Evolutionary conservation across 2,113 vertebrate genomes (phyloP).

Genomic region (Anoura caudifer): DNA sequence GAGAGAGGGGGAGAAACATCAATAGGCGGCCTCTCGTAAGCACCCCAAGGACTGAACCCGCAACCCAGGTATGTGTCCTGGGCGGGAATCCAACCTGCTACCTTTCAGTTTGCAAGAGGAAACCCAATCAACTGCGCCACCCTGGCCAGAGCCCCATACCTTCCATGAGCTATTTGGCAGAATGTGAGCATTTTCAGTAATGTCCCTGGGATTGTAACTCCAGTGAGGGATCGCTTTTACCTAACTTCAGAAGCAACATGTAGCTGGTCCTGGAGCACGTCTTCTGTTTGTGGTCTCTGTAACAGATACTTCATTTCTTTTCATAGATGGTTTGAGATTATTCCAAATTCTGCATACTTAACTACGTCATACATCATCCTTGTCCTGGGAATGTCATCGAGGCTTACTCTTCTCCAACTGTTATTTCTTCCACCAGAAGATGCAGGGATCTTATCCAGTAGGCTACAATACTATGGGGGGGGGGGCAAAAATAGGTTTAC

Average conservation of each 20-base stretch:
- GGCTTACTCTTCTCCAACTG: slow-evolving; percentile 77
- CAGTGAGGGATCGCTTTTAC: slow-evolving; percentile 55
- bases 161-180: background rate
- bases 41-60: no score
- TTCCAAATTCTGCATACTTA: slow-evolving; percentile 72
- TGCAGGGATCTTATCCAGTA: slow-evolving; percentile 78
- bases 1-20: no score
- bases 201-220: background rate
- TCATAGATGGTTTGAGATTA: slow-evolving; percentile 68
- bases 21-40: no score
- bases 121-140: no score
- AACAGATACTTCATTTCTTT: slow-evolving; percentile 74
- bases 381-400: slow-evolving; percentile 73
- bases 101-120: no score
- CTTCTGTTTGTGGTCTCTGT: slow-evolving; percentile 68
- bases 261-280: slow-evolving; percentile 60
- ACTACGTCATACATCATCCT: slow-evolving; percentile 74
- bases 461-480: slow-evolving; percentile 70
- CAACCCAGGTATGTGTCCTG: no score
- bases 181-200: slow-evolving; percentile 32
- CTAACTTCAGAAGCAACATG: slow-evolving; percentile 71
- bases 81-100: no score
- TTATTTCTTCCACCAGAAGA: slow-evolving; percentile 79
- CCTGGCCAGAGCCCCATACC: background rate
- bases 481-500: background rate